These are phyloP conservation scores for Symphodus melops DNA, from an alignment of 2,113 vertebrate species.

Conservation along the genomic window DNA sequence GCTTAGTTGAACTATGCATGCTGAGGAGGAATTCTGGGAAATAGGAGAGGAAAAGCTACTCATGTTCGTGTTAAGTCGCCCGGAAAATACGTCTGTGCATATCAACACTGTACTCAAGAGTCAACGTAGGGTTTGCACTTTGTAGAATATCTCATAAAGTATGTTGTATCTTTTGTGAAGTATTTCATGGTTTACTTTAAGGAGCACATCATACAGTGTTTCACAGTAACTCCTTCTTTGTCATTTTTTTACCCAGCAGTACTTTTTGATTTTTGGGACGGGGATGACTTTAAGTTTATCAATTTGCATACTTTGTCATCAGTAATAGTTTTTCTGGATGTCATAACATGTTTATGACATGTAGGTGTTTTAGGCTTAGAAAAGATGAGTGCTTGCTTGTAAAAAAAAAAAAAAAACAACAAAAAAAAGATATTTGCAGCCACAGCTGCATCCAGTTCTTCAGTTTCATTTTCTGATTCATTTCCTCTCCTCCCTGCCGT, in stretches of 20 bases:
- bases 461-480: slow-evolving; percentile 22
- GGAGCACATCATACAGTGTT: not conserved
- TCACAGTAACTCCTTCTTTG: not conserved
- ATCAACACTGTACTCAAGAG: not conserved
- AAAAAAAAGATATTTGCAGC: not conserved
- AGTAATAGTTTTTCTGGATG: not conserved
- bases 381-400: not conserved
- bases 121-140: not conserved
- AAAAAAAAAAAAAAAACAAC: not conserved
- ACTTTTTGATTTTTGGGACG: not conserved
- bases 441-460: slow-evolving; percentile 9
- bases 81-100: slow-evolving; percentile 37
- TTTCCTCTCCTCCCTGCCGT: slow-evolving; percentile 21
- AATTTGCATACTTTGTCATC: not conserved
- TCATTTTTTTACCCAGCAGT: not conserved
- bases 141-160: not conserved
- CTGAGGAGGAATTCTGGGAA: slow-evolving; percentile 39
- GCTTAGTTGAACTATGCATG: slow-evolving; percentile 33
- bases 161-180: not conserved
- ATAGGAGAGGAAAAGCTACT: not conserved
- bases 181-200: not conserved
- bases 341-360: slow-evolving; percentile 11
- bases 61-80: slow-evolving; percentile 19
- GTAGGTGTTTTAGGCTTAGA: not conserved
- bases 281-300: not conserved